Base-by-base conservation (phyloP, 2,888 invertebrate genomes). In the Cataglyphis rosenhaueri region DNA sequence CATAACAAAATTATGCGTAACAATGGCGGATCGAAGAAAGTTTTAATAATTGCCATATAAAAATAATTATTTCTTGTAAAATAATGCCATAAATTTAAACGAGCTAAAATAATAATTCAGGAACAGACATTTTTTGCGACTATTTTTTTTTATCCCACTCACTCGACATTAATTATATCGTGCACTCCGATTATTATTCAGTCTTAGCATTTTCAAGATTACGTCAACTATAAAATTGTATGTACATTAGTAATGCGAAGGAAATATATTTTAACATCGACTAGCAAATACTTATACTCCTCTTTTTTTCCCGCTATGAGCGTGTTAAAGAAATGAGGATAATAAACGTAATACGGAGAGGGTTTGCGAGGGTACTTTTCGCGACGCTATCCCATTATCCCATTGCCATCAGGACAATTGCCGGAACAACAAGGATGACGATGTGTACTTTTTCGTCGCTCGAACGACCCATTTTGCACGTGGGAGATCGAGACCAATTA, bases 331-430 rank as follows among this genome's bases (percentile, higher is more conserved):
- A 8, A 8, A 32, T 18, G 6, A 48, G 18, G 10, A 48, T 44
- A 73, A 44, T 35, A 29, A 44, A 62, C 35, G 21, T 12, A n/a
- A 55, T 9, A 38, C 44, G 68, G 41, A 44, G 71, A 71, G 78
- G 59, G 59, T 79, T 71, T 32, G 71, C 66, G 76, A 41, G 57
- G 32, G 32, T 79, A 61, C 48, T 61, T 61, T 25, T 61, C 71
- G 44, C 59, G 78, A 25, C 70, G 21, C 52, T 65, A 79, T 79
- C 76, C 41, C 68, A 68, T 55, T 76, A 76, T 76, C 78, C 78
- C 78, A 79, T 79, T 79, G 78, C 78, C 78, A 79, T 79, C 78
- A 25, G 48, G 35, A 79, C 48, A 35, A 71, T 79, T 61, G 70
- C 18, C 71, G 70, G 59, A 4, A 59, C 32, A 70, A 70, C 70